A percentile compares a stretch with the other conserved stretches of the same genome.
phyloP scores from a whole-genome alignment of 2,888 invertebrate species.

The Orthosia gothica region DNA sequence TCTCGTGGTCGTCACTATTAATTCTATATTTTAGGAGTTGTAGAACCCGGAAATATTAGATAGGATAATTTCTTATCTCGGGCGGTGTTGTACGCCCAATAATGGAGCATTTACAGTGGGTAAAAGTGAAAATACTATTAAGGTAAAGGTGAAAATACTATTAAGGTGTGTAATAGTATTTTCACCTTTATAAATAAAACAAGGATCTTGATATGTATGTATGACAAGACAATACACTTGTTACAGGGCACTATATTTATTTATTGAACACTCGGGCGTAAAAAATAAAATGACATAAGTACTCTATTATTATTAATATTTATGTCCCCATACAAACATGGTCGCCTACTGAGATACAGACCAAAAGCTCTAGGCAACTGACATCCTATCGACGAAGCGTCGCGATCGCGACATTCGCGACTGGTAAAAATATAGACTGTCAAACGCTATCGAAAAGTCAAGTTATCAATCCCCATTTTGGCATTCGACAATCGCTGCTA shows the following conservation, averaged over 20 bases:
- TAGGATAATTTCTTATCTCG: not conserved
- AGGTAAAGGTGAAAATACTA: no score
- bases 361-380: no score
- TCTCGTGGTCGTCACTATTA: no score
- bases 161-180: conserved; percentile 11
- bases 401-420: no score
- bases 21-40: no score
- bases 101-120: not conserved
- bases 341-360: not conserved
- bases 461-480: no score
- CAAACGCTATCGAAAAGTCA: no score
- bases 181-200: conserved; percentile 18
- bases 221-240: conserved; percentile 36
- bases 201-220: conserved; percentile 23
- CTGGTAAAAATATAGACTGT: no score
- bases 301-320: conserved; percentile 6
- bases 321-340: not conserved
- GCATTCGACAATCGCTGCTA: no score
- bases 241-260: conserved; percentile 9
- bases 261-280: not conserved
- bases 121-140: no score
- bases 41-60: no score
- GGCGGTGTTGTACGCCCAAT: not conserved
- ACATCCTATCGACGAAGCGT: no score
- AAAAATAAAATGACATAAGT: conserved; percentile 10